Evolutionary conservation across 1,140 invertebrate species (phyloP), one percentile per base, ranked within the genome.

Genomic region (Brachionus angularis): DNA sequence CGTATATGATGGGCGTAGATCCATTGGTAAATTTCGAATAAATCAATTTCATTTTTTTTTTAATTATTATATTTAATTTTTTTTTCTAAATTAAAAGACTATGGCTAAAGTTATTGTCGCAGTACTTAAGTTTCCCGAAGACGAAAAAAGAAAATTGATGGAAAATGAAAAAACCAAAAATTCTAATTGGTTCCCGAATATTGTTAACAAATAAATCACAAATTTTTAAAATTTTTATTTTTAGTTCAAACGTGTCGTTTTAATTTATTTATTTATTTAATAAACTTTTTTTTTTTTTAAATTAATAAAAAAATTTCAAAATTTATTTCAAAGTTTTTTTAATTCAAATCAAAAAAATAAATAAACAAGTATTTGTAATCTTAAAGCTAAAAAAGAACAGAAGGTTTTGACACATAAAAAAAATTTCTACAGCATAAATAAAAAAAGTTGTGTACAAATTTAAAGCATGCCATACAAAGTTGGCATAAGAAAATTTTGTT

Each of bases 71-170:
- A 29, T 2, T 33, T 29, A 42, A 27, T 29, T 49, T n/a, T 44
- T 25, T 12, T 27, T 67, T 50, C 23, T n/a, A n/a, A n/a, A n/a
- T n/a, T n/a, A n/a, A n/a, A n/a, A 67, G 62, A 67, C 62, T 12
- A 67, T 67, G 62, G 62, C 62, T 0, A 67, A 67, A 49, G 62
- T 67, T n/a, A 67, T 67, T 23, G 62, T 67, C 5, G 42, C 62
- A 1, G 47, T 67, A 33, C 62, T 67, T 16, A 46, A 50, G 21
- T 67, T 67, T 67, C 12, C 62, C 10, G 47, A 67, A 16, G 62
- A 67, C 0, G 62, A 67, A 34, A 34, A 29, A 33, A 46, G 25
- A 67, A 67, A 67, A 31, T 12, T 67, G 21, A n/a, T 67, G 5
- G 62, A 67, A 46, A 67, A 67, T 23, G 62, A 67, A 33, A 44